Percentiles rank a stretch among this genome's conserved stretches.
Evolutionary conservation across 2,113 vertebrate genomes (phyloP).

Genomic region (Syngnathus scovelli): DNA sequence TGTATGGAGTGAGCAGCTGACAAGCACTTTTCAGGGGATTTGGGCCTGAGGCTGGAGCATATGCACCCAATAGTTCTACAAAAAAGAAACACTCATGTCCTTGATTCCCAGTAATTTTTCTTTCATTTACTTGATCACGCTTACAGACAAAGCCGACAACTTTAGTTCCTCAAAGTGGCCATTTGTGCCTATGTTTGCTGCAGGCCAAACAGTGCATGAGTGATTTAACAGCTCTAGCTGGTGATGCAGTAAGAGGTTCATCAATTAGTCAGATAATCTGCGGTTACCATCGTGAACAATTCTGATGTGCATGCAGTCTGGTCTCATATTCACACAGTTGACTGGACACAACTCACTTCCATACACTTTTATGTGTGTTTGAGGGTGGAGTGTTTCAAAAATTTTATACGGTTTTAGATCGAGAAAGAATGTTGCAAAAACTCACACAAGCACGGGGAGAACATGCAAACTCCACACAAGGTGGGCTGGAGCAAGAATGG

Average conservation of each 20-base stretch:
- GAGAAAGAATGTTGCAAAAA: not conserved
- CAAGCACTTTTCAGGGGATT: conserved; percentile 13
- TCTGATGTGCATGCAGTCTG: conserved; percentile 39
- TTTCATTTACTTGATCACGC: conserved; percentile 5
- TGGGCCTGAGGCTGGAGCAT: conserved; percentile 33
- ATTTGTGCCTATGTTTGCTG: conserved; percentile 20
- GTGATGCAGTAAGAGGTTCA: conserved; percentile 55
- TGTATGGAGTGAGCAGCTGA: conserved; percentile 1
- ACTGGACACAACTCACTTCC: not conserved
- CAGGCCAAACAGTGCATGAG: conserved; percentile 31
- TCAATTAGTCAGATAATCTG: conserved; percentile 57
- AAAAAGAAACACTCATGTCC: conserved; percentile 25
- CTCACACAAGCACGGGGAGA: not conserved
- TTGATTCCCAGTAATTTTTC: conserved; percentile 36
- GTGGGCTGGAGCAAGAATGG: no score
- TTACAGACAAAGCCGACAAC: conserved; percentile 1
- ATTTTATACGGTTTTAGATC: not conserved
- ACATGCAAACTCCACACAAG: not conserved
- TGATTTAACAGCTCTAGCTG: conserved; percentile 32
- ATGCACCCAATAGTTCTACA: conserved; percentile 23
- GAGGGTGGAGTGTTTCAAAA: not conserved
- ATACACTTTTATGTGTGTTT: not conserved
- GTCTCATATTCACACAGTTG: conserved; percentile 23
- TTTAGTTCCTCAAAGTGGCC: conserved; percentile 2
- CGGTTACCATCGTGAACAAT: conserved; percentile 34